Conservation (phyloP, 2,113 vertebrate species). For the Entelurus aequoreus region DNA sequence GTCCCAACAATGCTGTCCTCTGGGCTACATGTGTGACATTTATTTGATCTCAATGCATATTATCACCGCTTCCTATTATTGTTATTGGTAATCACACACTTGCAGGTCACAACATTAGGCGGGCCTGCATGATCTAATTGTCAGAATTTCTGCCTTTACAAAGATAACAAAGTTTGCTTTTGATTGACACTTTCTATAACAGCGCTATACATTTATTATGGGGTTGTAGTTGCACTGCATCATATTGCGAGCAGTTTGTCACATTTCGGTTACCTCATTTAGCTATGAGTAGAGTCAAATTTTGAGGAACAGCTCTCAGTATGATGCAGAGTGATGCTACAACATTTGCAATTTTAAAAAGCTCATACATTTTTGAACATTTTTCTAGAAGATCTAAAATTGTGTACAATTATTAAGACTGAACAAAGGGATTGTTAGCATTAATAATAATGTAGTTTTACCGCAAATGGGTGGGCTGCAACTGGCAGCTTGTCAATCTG, state of each 20-base stretch:
- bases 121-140: background rate
- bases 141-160: background rate
- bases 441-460: too few species aligned
- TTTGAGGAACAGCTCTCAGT: background rate
- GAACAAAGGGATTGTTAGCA: too few species aligned
- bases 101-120: background rate
- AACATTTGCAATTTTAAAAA: background rate
- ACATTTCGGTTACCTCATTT: background rate
- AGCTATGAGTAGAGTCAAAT: background rate
- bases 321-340: background rate
- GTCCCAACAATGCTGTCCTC: background rate
- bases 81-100: slow-evolving; percentile 1
- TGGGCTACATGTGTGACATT: background rate
- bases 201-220: background rate
- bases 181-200: background rate
- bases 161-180: background rate
- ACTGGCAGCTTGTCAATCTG: too few species aligned
- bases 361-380: background rate
- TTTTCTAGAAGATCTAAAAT: background rate
- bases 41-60: slow-evolving; percentile 3
- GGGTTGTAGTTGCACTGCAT: background rate
- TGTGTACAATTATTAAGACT: too few species aligned
- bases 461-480: too few species aligned
- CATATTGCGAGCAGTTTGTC: background rate
- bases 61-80: slow-evolving; percentile 15